These are phyloP conservation scores for Pterostichus madidus DNA, from an alignment of 2,888 invertebrate species.

Conservation along the genomic window DNA sequence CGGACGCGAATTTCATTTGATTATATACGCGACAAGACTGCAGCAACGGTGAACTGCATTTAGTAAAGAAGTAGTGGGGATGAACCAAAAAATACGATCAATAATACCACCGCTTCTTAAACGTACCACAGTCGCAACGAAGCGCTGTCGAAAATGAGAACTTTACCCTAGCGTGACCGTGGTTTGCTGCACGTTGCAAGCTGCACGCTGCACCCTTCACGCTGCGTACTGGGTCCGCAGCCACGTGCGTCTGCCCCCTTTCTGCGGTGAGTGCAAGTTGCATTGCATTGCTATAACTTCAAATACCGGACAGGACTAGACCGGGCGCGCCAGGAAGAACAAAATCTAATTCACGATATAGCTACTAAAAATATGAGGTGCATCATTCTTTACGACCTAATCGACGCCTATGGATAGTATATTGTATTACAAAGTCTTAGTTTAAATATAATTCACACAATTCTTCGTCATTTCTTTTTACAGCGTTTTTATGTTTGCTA, in stretches of 20 bases:
- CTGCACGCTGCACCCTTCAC: constrained; percentile 1
- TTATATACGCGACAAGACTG: constrained; percentile 71
- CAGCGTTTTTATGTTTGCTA: too few species aligned
- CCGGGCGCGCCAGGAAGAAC: neutral
- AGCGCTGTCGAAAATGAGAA: constrained; percentile 76
- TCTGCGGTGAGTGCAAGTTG: too few species aligned
- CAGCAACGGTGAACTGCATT: constrained; percentile 72
- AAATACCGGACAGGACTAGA: too few species aligned
- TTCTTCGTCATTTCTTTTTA: too few species aligned
- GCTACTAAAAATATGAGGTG: constrained; percentile 43
- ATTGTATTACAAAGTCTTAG: too few species aligned
- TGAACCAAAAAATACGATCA: constrained; percentile 79
- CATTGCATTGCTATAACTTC: too few species aligned
- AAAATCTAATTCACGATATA: constrained; percentile 40
- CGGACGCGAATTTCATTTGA: constrained; percentile 68
- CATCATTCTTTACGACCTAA: constrained; percentile 53
- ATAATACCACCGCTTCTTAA: constrained; percentile 77
- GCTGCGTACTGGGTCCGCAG: neutral
- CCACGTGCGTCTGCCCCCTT: neutral
- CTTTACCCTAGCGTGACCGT: constrained; percentile 71
- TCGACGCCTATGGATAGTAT: constrained; percentile 26
- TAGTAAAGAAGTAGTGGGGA: constrained; percentile 71
- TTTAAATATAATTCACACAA: too few species aligned
- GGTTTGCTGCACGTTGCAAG: constrained; percentile 46
- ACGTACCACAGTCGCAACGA: constrained; percentile 77